Base-by-base conservation (phyloP, 2,113 vertebrate species). In the Callithrix jacchus region DNA sequence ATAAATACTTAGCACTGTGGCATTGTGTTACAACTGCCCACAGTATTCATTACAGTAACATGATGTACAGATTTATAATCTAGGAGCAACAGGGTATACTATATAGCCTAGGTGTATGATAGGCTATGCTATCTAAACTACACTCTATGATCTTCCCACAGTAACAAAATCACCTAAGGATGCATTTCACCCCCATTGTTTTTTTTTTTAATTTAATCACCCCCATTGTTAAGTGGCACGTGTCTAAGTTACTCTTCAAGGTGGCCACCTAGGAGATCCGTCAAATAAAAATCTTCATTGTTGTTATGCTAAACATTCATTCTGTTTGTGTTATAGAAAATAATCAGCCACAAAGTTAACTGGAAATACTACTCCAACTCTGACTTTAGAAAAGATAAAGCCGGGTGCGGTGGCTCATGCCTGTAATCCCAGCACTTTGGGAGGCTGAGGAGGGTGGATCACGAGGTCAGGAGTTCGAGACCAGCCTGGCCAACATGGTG, bases 261-360 rank as follows among this genome's bases (percentile, higher is more conserved):
- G 30, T 9, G 76, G 77, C 83, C 52, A 80, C 32, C 32, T 27
- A 9, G 18, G 49, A 91, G 64, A 92, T 13, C 47, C 56, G 56
- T 12, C 74, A 86, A 95, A 52, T 23, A 25, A 58, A 95, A 91
- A 47, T 68, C 84, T 83, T 90, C 89, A 56, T 20, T 94, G 73
- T 52, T 74, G 68, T 52, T 52, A 58, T 47, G 32, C 7, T 30
- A 64, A 94, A 89, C 61, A 91, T 49, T n/a, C 66, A 74, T n/a
- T 97, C 42, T 61, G 23, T 37, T 37, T 94, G 58, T 66, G 23
- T 71, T 54, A 91, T 2, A 86, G 77, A 93, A 89, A 94, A 95
- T 84, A 91, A 88, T 70, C 30, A 79, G 64, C 45, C 96, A 95
- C 58, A 86, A 95, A 91, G 37, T 74, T 91, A 84, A 91, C 16